Evolutionary conservation across 2,113 vertebrate species (phyloP).

Genomic region (Toxostoma redivivum): DNA sequence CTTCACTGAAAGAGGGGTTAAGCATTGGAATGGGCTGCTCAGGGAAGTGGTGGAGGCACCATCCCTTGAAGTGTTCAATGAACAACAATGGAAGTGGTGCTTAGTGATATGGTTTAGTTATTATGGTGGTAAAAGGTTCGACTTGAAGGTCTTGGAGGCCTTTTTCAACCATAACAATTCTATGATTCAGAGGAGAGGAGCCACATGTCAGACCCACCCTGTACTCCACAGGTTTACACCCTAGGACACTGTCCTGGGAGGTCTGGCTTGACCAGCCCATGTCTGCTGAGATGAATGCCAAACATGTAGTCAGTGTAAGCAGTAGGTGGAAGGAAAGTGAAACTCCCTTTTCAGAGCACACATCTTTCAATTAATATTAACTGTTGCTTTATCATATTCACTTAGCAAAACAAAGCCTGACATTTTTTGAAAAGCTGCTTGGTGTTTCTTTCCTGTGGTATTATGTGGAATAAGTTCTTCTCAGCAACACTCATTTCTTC

Average conservation of each 20-base stretch:
- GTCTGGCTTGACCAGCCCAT: not conserved
- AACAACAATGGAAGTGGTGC: accelerated
- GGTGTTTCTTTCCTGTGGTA: not conserved
- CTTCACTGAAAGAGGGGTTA: not conserved
- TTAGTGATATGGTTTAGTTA: not conserved
- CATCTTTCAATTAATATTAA: not conserved
- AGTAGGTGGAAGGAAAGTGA: not conserved
- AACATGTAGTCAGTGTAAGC: not conserved
- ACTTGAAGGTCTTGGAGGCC: not conserved
- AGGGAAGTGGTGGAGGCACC: not conserved
- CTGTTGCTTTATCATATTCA: not conserved
- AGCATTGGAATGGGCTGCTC: not conserved
- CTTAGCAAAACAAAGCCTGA: not conserved
- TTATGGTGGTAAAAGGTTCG: not conserved
- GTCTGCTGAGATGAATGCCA: not conserved
- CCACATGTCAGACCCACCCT: not conserved
- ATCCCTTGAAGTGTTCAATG: not conserved
- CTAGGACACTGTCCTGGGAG: not conserved
- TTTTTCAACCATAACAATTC: not conserved
- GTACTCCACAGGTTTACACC: not conserved
- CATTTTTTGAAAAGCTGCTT: not conserved
- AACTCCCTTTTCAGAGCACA: not conserved
- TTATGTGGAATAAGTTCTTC: not conserved
- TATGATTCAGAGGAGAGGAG: not conserved
- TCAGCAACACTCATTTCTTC: not conserved